A percentile compares a stretch with the other conserved stretches of the same genome.
phyloP scores from a whole-genome alignment of 2,113 vertebrate genomes.

The Aphyosemion australe region DNA sequence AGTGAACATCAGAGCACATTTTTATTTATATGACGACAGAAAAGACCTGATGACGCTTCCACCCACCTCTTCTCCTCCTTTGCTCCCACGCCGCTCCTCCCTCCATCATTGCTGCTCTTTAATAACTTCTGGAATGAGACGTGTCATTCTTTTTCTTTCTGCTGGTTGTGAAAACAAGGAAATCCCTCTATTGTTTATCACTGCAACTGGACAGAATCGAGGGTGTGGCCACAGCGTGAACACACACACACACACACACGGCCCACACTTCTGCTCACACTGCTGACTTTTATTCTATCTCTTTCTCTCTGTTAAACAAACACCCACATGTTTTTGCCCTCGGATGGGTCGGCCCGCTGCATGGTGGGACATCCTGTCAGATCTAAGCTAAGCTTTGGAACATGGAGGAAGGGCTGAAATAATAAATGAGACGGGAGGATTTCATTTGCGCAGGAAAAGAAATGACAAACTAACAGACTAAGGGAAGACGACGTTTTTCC shows the following conservation, averaged over 20 bases:
- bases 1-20: not conserved
- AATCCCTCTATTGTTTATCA: conserved; percentile 81
- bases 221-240: conserved; percentile 62
- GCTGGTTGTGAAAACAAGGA: conserved; percentile 78
- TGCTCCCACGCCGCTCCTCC: not conserved
- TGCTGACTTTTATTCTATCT: conserved; percentile 46
- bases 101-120: conserved; percentile 1
- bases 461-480: not conserved
- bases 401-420: conserved; percentile 37
- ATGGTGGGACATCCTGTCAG: conserved; percentile 25
- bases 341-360: not conserved
- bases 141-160: conserved; percentile 17
- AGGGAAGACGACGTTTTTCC: conserved; percentile 7
- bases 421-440: conserved; percentile 22
- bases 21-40: not conserved
- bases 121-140: conserved; percentile 27
- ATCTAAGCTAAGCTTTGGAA: conserved; percentile 1
- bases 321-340: conserved; percentile 4
- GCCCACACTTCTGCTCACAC: conserved; percentile 55
- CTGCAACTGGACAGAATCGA: conserved; percentile 64
- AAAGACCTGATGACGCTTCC: conserved; percentile 24
- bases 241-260: conserved; percentile 36
- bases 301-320: conserved; percentile 40
- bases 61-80: not conserved
- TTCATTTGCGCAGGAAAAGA: not conserved